These are phyloP conservation scores for Zeuzera pyrina DNA, from an alignment of 2,888 invertebrate genomes.

Conservation along the genomic window DNA sequence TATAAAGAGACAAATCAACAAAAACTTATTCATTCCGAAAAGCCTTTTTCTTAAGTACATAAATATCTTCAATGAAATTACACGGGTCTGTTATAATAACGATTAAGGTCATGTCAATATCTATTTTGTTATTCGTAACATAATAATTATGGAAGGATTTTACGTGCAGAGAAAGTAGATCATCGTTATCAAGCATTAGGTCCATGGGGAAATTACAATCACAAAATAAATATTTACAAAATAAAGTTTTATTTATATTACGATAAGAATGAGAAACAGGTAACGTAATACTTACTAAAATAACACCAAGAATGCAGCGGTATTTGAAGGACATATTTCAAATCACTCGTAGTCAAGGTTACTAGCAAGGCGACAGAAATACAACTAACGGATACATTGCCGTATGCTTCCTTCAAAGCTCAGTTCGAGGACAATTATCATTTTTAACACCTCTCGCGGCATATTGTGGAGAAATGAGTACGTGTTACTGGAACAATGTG, in stretches of 20 bases:
- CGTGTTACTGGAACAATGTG: constrained; percentile 36
- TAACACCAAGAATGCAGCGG: not conserved
- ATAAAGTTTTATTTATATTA: not conserved
- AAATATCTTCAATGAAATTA: too few relatives aligned
- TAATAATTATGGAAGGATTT: too few relatives aligned
- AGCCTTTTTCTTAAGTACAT: too few relatives aligned
- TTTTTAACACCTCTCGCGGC: constrained; percentile 45
- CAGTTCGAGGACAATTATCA: constrained; percentile 43
- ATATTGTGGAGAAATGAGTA: constrained; percentile 36
- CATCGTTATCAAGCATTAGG: not conserved
- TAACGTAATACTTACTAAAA: constrained; percentile 1
- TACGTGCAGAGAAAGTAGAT: too few relatives aligned
- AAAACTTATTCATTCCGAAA: too few relatives aligned
- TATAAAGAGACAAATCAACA: too few relatives aligned
- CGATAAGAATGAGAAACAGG: not conserved
- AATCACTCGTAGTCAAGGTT: constrained; percentile 20
- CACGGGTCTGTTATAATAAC: too few relatives aligned
- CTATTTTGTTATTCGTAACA: too few relatives aligned
- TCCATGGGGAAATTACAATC: not conserved
- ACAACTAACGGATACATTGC: constrained; percentile 36
- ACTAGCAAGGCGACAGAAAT: constrained; percentile 19
- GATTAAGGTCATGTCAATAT: too few relatives aligned
- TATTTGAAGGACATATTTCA: not conserved
- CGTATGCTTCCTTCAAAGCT: constrained; percentile 34
- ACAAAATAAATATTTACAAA: not conserved